Evolutionary conservation across 2,797 vertebrate species (phyloP).

Genomic region (Galago senegalensis): DNA sequence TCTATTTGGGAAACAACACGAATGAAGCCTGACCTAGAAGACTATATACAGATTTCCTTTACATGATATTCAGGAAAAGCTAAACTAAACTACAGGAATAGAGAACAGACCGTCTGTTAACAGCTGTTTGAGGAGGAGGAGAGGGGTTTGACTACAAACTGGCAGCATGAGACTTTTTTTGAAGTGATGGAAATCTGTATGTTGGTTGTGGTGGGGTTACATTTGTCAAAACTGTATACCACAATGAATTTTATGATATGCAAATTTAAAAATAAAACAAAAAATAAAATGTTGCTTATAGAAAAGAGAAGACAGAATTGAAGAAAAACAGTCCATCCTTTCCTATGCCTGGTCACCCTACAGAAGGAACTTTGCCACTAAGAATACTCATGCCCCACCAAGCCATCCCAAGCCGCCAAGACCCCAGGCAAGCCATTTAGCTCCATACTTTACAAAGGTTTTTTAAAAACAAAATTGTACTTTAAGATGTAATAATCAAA

Average conservation of each 20-base stretch:
- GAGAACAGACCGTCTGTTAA: not conserved
- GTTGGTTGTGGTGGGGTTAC: not conserved
- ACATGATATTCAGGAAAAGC: not conserved
- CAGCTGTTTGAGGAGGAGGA: not conserved
- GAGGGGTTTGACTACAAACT: not conserved
- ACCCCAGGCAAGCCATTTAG: not conserved
- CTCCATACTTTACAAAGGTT: constrained; percentile 11
- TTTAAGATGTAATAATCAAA: constrained; percentile 69
- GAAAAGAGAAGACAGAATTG: not conserved
- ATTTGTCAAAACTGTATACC: not conserved
- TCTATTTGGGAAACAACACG: not conserved
- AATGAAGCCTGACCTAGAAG: not conserved
- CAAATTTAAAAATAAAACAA: constrained; percentile 16
- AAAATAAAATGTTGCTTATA: not conserved
- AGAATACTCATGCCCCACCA: fast-evolving
- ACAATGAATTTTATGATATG: not conserved
- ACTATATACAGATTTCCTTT: not conserved
- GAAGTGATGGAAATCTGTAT: not conserved
- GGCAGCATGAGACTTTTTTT: not conserved
- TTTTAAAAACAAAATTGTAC: not conserved
- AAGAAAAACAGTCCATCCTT: not conserved
- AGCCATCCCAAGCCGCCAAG: not conserved
- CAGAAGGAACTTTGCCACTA: not conserved
- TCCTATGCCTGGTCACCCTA: not conserved
- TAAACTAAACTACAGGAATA: not conserved